Conservation (phyloP, 2,888 invertebrate genomes). For the Acanthosepion lycidas region DNA sequence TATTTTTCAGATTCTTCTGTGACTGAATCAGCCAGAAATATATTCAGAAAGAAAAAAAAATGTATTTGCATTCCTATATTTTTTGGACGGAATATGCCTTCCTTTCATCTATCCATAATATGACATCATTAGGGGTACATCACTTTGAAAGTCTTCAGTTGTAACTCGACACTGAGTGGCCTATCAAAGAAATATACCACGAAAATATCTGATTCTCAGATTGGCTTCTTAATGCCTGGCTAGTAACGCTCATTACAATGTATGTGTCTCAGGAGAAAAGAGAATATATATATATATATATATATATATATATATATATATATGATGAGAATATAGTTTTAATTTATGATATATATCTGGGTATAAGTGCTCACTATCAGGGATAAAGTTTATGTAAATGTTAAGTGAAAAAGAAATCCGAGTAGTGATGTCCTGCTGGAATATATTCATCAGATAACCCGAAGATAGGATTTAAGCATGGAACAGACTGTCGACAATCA, state of each 20-base stretch:
- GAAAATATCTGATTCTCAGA: not conserved
- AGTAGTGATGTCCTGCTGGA: too few species aligned
- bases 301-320: conserved; percentile 33
- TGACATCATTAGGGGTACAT: not conserved
- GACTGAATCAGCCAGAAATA: not conserved
- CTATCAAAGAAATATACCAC: not conserved
- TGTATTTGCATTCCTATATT: not conserved
- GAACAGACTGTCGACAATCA: too few species aligned
- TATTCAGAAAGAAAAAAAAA: not conserved
- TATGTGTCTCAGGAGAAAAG: not conserved
- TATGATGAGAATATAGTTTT: not conserved
- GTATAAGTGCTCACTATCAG: too few species aligned
- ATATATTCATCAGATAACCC: too few species aligned
- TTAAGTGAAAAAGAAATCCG: too few species aligned
- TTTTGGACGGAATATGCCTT: not conserved
- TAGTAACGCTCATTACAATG: not conserved
- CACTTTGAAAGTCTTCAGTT: not conserved
- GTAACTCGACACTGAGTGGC: not conserved
- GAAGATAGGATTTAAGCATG: too few species aligned
- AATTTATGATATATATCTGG: too few species aligned
- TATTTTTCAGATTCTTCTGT: not conserved
- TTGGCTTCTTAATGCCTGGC: not conserved
- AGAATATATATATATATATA: not conserved
- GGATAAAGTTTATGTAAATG: too few species aligned
- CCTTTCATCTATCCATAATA: not conserved